Evolutionary conservation across 2,888 invertebrate genomes (phyloP), one percentile per base, ranked within the genome.

Genomic region (Sphaerophoria taeniata): DNA sequence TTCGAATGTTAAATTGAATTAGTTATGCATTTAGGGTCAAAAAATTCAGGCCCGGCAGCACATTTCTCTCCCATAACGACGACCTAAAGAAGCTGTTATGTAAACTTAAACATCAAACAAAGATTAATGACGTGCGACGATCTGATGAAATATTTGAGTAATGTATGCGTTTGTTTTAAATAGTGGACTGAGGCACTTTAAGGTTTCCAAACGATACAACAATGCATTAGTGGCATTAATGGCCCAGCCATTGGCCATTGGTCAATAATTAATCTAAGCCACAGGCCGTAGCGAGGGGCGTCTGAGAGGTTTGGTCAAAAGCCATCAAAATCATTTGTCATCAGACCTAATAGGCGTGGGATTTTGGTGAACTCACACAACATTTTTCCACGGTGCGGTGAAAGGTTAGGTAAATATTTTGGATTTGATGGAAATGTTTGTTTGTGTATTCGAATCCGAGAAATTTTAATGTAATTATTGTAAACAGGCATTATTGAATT

Each of bases 221-320:
- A 4, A 11, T 43, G 43, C 12, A 43, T 43, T 43, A 43, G 39
- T 43, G 0, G 4, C 24, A 24, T 2, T 24, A 24, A 24, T 24
- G 24, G 24, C 1, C 24, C 2, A 24, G 24, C 24, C 24, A 24
- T 2, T 24, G 24, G 24, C 24, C 24, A 24, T 43, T 12, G 12
- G 11, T 43, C 43, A 43, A 11, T 43, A 43, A 6, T 43, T 43
- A 6, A 9, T 43, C 9, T 12, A 9, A 12, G 11, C 3, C 9
- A 11, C 43, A 12, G 43, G 11, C 9, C 3, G 12, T 0, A 3
- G 12, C 43, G 2, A 9, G 43, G 43, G 43, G 43, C 43, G 43
- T 43, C 43, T 11, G 6, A 43, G 3, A 39, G 43, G 43, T 43
- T 43, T 43, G 55, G 1, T 70, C 56, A 43, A 43, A 70, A 70